Evolutionary conservation across 37 sponge, comb jelly and placozoan genomes (phyloP).

Genomic region (Chondrilla cf. caribensis): DNA sequence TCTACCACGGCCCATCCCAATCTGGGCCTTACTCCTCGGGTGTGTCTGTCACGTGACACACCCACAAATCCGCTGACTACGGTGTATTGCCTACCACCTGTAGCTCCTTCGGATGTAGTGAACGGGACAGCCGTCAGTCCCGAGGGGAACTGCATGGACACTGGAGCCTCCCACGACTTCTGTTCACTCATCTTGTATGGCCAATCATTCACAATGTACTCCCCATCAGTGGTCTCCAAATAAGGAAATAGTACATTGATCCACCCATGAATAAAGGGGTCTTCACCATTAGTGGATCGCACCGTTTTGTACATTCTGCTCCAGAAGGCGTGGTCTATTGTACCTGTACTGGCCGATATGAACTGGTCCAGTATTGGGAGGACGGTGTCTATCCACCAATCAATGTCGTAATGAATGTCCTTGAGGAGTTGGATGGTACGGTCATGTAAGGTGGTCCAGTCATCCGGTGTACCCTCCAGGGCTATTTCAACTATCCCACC

Average conservation of each 20-base stretch:
- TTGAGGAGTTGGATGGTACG: background rate
- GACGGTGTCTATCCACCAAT: conserved; percentile 18
- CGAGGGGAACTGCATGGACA: background rate
- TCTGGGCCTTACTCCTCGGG: background rate
- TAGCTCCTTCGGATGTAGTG: too few species aligned
- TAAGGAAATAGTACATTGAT: conserved; percentile 20
- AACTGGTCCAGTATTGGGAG: conserved; percentile 20
- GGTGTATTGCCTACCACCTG: background rate
- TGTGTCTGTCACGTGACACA: background rate
- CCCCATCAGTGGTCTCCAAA: background rate
- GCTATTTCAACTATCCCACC: background rate
- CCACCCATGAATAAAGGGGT: conserved; percentile 22
- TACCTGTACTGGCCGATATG: background rate
- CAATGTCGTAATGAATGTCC: conserved; percentile 16
- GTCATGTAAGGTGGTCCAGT: background rate
- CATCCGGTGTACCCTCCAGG: background rate
- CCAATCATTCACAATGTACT: conserved; percentile 11
- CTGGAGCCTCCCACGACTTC: conserved; percentile 3
- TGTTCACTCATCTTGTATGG: background rate
- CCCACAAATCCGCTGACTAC: background rate
- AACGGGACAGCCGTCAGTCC: conserved; percentile 1
- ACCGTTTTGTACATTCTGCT: conserved; percentile 12
- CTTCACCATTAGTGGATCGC: background rate
- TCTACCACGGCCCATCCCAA: conserved; percentile 13
- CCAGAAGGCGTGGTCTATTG: background rate